Evolutionary conservation across 2,113 vertebrate genomes (phyloP).

Genomic region (Oenanthe oenanthe): DNA sequence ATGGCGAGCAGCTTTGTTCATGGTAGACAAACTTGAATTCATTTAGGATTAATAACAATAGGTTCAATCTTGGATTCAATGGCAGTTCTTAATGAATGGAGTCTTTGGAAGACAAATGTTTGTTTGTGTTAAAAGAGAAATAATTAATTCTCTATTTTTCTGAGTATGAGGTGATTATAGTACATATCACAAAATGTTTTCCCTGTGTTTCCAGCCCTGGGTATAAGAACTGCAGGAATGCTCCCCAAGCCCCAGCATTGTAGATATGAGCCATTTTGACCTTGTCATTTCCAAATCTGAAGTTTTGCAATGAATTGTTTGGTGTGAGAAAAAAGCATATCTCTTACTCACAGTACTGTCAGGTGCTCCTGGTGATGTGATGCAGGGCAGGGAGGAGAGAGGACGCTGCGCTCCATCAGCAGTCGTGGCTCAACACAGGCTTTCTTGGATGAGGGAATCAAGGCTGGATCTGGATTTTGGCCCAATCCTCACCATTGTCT

Average conservation of each 20-base stretch:
- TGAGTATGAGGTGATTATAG: background rate
- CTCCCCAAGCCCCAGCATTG: background rate
- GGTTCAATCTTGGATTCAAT: conserved; percentile 14
- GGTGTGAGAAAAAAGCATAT: conserved; percentile 43
- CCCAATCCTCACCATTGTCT: background rate
- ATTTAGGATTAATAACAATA: conserved; percentile 40
- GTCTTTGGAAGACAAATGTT: conserved; percentile 36
- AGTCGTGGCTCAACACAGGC: background rate
- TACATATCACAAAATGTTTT: background rate
- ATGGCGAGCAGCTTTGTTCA: conserved; percentile 34
- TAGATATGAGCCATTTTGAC: background rate
- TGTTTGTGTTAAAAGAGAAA: conserved; percentile 43
- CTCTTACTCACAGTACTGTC: conserved; percentile 58
- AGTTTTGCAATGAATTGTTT: background rate
- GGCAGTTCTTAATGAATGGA: background rate
- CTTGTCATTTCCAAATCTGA: conserved; percentile 42
- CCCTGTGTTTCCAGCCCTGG: background rate
- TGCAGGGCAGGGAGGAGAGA: background rate
- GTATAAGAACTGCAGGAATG: background rate
- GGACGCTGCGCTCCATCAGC: background rate
- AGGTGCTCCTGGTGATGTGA: background rate
- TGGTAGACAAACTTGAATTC: conserved; percentile 42
- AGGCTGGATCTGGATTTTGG: background rate
- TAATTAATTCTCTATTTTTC: background rate
- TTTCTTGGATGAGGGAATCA: background rate